These are phyloP conservation scores for Montipora efflorescens DNA, from an alignment of 64 coral and sea anemone species.

Conservation along the genomic window DNA sequence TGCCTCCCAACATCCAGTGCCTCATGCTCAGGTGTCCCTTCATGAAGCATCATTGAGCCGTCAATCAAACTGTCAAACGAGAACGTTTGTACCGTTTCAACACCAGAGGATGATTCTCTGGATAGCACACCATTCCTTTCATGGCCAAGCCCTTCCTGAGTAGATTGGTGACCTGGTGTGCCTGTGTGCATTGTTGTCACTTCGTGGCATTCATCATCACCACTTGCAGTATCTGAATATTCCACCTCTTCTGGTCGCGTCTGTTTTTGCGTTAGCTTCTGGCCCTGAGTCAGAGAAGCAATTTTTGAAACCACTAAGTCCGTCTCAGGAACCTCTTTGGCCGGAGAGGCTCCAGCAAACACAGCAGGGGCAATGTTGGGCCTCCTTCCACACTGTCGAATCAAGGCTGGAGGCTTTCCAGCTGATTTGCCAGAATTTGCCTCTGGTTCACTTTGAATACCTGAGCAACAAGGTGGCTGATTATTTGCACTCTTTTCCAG, in stretches of 20 bases:
- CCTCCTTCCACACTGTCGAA: constrained; percentile 15
- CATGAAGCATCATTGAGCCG: constrained; percentile 41
- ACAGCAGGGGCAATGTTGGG: background rate
- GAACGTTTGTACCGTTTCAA: background rate
- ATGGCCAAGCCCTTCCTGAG: background rate
- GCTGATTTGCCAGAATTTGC: background rate
- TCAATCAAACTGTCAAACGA: constrained; percentile 14
- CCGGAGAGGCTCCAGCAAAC: background rate
- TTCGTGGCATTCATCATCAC: background rate
- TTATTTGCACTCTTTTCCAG: background rate
- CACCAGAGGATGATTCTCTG: background rate
- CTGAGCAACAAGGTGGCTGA: background rate
- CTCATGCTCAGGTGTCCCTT: constrained; percentile 14
- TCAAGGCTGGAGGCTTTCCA: background rate
- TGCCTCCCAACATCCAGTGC: constrained; percentile 57
- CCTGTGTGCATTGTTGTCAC: background rate
- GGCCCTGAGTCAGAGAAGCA: constrained; percentile 41
- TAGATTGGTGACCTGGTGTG: background rate
- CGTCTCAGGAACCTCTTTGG: background rate
- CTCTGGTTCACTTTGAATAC: background rate
- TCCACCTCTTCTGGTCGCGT: too few relatives aligned
- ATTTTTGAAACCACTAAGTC: constrained; percentile 68
- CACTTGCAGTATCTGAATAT: background rate
- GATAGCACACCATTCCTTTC: background rate
- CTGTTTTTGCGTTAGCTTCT: background rate